Evolutionary conservation across 2,888 invertebrate genomes (phyloP).

Genomic region (Cyclophora albipunctata): DNA sequence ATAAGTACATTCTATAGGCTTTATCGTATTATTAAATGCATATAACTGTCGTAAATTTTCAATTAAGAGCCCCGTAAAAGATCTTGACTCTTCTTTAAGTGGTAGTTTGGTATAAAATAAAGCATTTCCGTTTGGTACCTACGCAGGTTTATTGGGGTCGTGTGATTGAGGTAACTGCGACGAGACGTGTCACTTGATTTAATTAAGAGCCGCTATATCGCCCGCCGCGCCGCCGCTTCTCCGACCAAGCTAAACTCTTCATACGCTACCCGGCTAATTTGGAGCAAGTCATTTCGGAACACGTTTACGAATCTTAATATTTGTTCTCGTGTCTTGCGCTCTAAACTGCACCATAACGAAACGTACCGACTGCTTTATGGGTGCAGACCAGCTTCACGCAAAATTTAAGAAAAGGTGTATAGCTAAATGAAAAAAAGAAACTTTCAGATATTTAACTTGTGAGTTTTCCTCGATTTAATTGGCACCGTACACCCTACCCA

Average conservation of each 20-base stretch:
- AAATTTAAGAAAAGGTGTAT: no score
- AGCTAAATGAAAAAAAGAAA: no score
- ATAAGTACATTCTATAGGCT: no score
- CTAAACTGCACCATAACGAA: background rate
- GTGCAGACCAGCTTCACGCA: no score
- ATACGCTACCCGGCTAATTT: constrained; percentile 61
- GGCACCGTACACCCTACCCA: no score
- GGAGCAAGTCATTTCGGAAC: constrained; percentile 57
- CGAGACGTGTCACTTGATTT: constrained; percentile 74
- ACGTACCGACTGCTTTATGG: background rate
- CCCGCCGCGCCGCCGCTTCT: constrained; percentile 39
- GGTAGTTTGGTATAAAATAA: constrained; percentile 38
- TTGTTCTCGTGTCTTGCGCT: constrained; percentile 32
- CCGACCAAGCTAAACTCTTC: constrained; percentile 45
- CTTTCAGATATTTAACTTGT: no score
- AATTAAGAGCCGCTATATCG: constrained; percentile 73
- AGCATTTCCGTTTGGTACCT: constrained; percentile 45
- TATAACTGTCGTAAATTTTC: constrained; percentile 10
- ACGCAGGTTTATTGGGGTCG: constrained; percentile 66
- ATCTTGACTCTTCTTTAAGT: constrained; percentile 19
- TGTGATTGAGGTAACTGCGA: constrained; percentile 71
- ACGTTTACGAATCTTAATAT: constrained; percentile 63
- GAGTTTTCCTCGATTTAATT: no score
- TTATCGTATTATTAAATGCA: constrained; percentile 1
- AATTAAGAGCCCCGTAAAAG: constrained; percentile 17